Evolutionary conservation across 1,140 invertebrate genomes (phyloP).

Genomic region (Eupristina koningsbergeri): DNA sequence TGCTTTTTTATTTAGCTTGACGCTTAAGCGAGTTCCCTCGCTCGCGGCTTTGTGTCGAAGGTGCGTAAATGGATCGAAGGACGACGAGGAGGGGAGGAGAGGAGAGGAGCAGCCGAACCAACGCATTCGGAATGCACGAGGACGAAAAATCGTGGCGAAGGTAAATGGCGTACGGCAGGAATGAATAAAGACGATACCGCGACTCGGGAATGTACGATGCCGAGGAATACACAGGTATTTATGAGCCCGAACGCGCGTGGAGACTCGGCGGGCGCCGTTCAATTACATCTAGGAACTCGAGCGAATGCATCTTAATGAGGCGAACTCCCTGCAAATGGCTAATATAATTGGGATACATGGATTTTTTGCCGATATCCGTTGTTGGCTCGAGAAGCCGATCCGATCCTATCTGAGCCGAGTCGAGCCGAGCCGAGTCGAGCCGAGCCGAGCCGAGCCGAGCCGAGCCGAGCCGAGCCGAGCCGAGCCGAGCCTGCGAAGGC

Average conservation of each 20-base stretch:
- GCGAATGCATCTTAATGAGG: not conserved
- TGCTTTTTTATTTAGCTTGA: conserved; percentile 11
- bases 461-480: too few species aligned
- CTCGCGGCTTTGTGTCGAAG: conserved; percentile 39
- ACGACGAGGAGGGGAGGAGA: conserved; percentile 19
- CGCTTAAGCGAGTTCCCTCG: conserved; percentile 5
- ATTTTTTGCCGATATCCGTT: too few species aligned
- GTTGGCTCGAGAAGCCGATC: too few species aligned
- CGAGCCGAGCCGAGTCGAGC: too few species aligned
- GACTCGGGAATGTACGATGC: not conserved
- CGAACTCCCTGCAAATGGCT: not conserved
- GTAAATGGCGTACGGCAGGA: conserved; percentile 31
- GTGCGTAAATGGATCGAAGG: conserved; percentile 46
- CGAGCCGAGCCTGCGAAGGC: too few species aligned
- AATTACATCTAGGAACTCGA: conserved; percentile 3
- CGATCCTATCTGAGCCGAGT: too few species aligned
- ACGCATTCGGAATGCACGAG: not conserved
- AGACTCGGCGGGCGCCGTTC: not conserved
- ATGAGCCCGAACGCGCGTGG: not conserved
- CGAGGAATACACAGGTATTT: too few species aligned
- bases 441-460: too few species aligned
- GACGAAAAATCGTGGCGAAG: conserved; percentile 42
- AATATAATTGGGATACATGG: not conserved
- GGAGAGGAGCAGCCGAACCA: conserved; percentile 3
- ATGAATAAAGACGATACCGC: conserved; percentile 2